Conservation (phyloP, 2,888 invertebrate species). For the Ommatoiulus sabulosus region DNA sequence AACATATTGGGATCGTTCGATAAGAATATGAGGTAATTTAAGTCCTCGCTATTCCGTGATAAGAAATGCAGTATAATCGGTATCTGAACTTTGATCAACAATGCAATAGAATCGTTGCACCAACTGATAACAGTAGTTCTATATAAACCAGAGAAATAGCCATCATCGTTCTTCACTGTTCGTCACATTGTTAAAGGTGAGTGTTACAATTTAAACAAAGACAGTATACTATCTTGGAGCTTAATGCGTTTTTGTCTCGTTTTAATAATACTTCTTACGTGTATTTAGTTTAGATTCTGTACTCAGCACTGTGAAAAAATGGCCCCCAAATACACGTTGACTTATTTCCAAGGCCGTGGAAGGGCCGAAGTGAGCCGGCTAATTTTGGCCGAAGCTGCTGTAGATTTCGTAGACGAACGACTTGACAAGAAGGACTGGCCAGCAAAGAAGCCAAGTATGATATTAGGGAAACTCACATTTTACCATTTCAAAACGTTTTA, state of each 20-base stretch:
- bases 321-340: conserved; percentile 66
- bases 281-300: background rate
- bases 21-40: background rate
- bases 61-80: background rate
- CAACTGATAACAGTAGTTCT: background rate
- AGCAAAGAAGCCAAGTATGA: conserved; percentile 50
- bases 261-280: no score
- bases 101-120: background rate
- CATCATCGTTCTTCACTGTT: background rate
- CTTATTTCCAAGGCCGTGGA: conserved; percentile 71
- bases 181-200: background rate
- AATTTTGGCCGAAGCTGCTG: conserved; percentile 54
- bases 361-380: conserved; percentile 70
- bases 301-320: conserved; percentile 39
- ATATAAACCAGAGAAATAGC: background rate
- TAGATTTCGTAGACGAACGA: conserved; percentile 56
- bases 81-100: background rate
- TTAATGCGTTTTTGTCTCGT: no score
- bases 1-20: background rate
- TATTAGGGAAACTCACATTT: background rate
- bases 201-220: background rate
- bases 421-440: conserved; percentile 56
- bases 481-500: background rate
- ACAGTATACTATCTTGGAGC: no score
- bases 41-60: background rate